phyloP scores from a whole-genome alignment of 2,797 vertebrate species.

The Pangasius larnaudii region DNA sequence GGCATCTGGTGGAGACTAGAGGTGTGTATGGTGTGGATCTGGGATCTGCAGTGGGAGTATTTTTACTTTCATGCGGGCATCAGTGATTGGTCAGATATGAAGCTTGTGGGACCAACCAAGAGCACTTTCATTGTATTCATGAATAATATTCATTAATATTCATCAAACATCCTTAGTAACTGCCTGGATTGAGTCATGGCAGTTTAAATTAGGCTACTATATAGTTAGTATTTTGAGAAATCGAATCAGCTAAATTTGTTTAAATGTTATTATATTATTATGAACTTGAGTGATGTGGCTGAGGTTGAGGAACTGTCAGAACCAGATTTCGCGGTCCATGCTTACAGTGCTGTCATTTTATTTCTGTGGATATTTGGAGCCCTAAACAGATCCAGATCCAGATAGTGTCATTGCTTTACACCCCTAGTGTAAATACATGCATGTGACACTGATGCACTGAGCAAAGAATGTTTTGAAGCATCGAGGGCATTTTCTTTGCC shows the following conservation, averaged over 20 bases:
- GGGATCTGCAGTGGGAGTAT: background rate
- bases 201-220: background rate
- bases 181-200: background rate
- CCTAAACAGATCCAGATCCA: background rate
- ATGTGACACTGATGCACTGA: background rate
- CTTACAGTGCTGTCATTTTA: background rate
- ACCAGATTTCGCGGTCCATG: background rate
- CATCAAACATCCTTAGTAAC: background rate
- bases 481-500: conserved; percentile 49
- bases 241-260: background rate
- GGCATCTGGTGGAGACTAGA: background rate
- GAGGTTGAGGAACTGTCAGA: background rate
- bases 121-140: background rate
- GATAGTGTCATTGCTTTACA: background rate
- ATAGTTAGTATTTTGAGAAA: background rate
- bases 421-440: background rate
- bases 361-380: background rate
- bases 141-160: background rate
- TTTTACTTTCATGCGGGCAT: background rate
- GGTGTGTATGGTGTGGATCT: too few species aligned
- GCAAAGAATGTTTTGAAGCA: background rate
- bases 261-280: background rate
- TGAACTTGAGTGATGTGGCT: background rate
- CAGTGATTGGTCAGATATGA: background rate
- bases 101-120: background rate